Evolutionary conservation across 2,888 invertebrate species (phyloP), one percentile per base, ranked within the genome.

Genomic region (Lithophane ornitopus): DNA sequence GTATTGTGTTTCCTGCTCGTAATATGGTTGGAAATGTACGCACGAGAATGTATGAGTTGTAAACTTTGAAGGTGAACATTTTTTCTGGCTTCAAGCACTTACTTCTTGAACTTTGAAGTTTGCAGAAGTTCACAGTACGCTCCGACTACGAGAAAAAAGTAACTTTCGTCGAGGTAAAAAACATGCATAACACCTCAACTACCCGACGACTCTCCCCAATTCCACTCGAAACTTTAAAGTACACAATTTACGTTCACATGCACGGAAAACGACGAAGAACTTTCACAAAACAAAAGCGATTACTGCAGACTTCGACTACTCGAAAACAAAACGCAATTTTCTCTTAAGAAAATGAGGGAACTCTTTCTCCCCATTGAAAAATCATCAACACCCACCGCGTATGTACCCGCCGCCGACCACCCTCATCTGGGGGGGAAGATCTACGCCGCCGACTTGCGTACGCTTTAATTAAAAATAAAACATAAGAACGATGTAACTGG

Each of bases 391-490:
- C 96, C 96, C 95, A 94, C 95, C 94, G 94, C 94, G 95, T 95
- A 94, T 95, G 95, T 94, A 95, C 95, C 93, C 89, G 87, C 88
- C 85, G 78, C 92, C 92, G 86, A 90, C 91, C 91, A 85, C 88
- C 90, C 90, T 82, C 84, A 74, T 81, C 84, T 75, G 82, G 93
- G 93, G 93, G 92, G 93, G 90, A 95, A 96, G 96, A 96, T 95
- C 95, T 95, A 95, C 95, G 95, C 95, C 94, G 95, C 92, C 96
- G 95, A 96, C 96, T 96, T 96, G 96, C 96, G 96, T 96, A 96
- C 96, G 96, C 96, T 96, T 96, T 96, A 96, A 96, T 96, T 96
- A 96, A 96, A 96, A 96, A 96, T 96, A 96, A 96, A 96, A 96
- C 96, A 96, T 96, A 96, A 96, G 96, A 96, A 96, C 96, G 96